phyloP scores from a whole-genome alignment of 2,888 invertebrate genomes.

The Drosophila quinaria region DNA sequence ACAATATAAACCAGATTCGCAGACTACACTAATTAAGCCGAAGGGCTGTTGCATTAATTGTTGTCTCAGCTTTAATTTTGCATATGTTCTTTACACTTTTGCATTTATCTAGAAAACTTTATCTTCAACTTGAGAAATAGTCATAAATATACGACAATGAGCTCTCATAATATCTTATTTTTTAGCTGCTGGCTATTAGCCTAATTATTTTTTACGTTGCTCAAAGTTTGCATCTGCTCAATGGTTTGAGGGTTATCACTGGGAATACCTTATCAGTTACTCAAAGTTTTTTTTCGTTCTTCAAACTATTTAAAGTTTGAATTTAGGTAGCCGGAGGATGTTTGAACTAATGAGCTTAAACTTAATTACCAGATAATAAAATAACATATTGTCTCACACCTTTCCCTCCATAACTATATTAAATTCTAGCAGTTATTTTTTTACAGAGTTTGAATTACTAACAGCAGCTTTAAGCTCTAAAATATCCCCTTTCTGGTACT shows the following conservation, averaged over 20 bases:
- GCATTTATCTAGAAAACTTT: neutral
- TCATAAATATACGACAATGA: slow-evolving; percentile 60
- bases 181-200: slow-evolving; percentile 72
- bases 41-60: neutral
- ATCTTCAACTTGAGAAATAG: slow-evolving; percentile 32
- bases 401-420: slow-evolving; percentile 18
- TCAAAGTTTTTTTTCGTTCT: slow-evolving; percentile 19
- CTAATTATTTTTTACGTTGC: slow-evolving; percentile 56
- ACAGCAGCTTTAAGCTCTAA: neutral
- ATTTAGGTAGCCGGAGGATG: neutral
- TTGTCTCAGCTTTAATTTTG: slow-evolving; percentile 16
- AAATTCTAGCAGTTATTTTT: slow-evolving; percentile 2
- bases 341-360: slow-evolving; percentile 18
- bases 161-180: slow-evolving; percentile 56
- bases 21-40: slow-evolving; percentile 5
- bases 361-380: slow-evolving; percentile 34
- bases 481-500: neutral
- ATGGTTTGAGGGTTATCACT: slow-evolving; percentile 9
- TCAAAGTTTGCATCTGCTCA: slow-evolving; percentile 6
- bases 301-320: slow-evolving; percentile 19
- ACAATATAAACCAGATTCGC: slow-evolving; percentile 36
- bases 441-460: neutral
- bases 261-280: slow-evolving; percentile 27
- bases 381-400: neutral
- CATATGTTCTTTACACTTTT: slow-evolving; percentile 18